Percentiles rank a stretch among this genome's conserved stretches.
phyloP scores from a whole-genome alignment of 1,140 invertebrate species.

The Drosophila prosaltans region DNA sequence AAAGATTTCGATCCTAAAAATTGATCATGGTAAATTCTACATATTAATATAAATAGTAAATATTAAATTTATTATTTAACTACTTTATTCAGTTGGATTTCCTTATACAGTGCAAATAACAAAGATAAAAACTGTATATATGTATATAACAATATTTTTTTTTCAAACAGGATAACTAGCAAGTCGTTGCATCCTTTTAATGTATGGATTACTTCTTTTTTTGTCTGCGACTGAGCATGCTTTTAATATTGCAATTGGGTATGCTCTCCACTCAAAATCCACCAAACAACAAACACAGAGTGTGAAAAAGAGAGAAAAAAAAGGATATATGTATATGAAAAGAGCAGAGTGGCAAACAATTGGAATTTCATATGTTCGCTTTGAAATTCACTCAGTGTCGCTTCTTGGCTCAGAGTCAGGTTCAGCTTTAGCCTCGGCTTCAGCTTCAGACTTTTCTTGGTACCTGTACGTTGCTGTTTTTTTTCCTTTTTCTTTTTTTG shows the following conservation, averaged over 20 bases:
- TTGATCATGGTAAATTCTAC: too few relatives aligned
- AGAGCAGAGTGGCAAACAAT: slow-evolving; percentile 57
- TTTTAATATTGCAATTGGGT: slow-evolving; percentile 80
- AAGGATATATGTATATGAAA: slow-evolving; percentile 48
- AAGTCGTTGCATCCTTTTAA: background rate
- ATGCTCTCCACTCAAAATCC: slow-evolving; percentile 30
- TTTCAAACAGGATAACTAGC: slow-evolving; percentile 7
- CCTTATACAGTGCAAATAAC: too few relatives aligned
- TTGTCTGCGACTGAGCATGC: slow-evolving; percentile 51
- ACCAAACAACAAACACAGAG: slow-evolving; percentile 36
- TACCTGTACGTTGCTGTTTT: background rate
- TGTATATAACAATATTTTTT: too few relatives aligned
- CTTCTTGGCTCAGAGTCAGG: background rate
- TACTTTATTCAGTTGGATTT: too few relatives aligned
- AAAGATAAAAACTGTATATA: too few relatives aligned
- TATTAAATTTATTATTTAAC: too few relatives aligned
- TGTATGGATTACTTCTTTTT: background rate
- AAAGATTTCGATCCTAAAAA: too few relatives aligned
- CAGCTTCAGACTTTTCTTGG: slow-evolving; percentile 20
- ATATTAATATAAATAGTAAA: too few relatives aligned
- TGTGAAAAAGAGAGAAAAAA: slow-evolving; percentile 9
- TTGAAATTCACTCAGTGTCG: slow-evolving; percentile 42
- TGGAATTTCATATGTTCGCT: slow-evolving; percentile 70
- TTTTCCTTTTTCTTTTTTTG: background rate
- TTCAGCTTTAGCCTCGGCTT: background rate